Conservation (phyloP, 2,888 invertebrate species). For the Lepeophtheirus nordmannii region DNA sequence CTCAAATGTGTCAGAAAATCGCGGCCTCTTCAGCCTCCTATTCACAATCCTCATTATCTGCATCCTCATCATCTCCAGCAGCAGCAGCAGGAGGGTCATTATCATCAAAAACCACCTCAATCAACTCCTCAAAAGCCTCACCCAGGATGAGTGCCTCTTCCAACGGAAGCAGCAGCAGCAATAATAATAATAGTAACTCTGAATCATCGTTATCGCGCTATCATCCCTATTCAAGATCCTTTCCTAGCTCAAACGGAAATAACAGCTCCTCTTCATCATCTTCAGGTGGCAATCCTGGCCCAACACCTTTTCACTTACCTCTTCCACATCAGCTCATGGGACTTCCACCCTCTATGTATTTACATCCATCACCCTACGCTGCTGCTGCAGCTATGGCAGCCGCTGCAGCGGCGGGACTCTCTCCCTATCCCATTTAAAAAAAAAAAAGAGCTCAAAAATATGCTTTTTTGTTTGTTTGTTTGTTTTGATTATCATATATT, state of each 20-base stretch:
- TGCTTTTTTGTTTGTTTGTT: too few relatives aligned
- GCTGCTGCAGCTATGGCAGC: constrained; percentile 3
- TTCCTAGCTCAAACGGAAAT: not conserved
- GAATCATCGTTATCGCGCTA: not conserved
- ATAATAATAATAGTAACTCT: too few relatives aligned
- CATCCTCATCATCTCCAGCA: too few relatives aligned
- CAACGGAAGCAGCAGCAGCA: too few relatives aligned
- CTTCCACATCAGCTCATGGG: not conserved
- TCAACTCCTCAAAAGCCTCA: not conserved
- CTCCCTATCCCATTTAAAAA: not conserved
- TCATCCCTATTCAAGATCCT: constrained; percentile 9
- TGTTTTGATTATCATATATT: too few relatives aligned
- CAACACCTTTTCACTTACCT: not conserved
- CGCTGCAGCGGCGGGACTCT: not conserved
- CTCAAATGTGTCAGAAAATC: constrained; percentile 10
- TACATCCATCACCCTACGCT: not conserved
- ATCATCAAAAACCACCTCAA: not conserved
- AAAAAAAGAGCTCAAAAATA: not conserved
- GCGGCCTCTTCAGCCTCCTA: not conserved
- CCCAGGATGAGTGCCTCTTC: not conserved
- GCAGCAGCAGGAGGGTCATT: too few relatives aligned
- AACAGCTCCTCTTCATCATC: not conserved
- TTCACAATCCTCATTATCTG: too few relatives aligned
- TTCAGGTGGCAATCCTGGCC: not conserved
- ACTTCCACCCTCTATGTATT: not conserved